Evolutionary conservation across 2,888 invertebrate species (phyloP).

Genomic region (Scaptomyza flava): DNA sequence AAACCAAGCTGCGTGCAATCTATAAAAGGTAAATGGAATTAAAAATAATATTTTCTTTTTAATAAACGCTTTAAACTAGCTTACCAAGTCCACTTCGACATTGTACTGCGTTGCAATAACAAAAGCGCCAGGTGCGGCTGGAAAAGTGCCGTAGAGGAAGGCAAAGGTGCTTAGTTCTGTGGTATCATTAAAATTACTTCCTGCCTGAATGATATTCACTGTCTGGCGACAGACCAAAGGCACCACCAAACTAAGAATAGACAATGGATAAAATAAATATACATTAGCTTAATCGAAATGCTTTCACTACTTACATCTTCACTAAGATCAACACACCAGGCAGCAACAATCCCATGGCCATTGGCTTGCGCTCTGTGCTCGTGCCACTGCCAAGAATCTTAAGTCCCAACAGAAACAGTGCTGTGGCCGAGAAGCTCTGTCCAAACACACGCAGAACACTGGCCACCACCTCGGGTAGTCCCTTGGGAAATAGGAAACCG

Average conservation of each 20-base stretch:
- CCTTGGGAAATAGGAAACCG: constrained; percentile 92
- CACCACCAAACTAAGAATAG: constrained; percentile 88
- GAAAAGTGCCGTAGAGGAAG: constrained; percentile 97
- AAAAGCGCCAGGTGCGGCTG: constrained; percentile 97
- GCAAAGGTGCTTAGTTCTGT: constrained; percentile 95
- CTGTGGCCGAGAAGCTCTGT: constrained; percentile 95
- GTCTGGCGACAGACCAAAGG: constrained; percentile 95
- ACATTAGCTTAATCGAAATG: too few species aligned
- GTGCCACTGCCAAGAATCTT: constrained; percentile 97
- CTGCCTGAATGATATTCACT: constrained; percentile 90
- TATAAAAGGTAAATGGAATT: constrained; percentile 82
- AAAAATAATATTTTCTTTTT: not conserved
- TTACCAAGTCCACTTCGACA: constrained; percentile 93
- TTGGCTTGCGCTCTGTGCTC: constrained; percentile 72
- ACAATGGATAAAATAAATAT: not conserved
- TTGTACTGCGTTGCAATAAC: constrained; percentile 96
- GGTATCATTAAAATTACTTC: constrained; percentile 89
- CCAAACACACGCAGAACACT: constrained; percentile 92
- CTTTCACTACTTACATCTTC: constrained; percentile 89
- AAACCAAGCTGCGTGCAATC: constrained; percentile 97
- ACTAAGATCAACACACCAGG: constrained; percentile 95
- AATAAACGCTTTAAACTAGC: constrained; percentile 55
- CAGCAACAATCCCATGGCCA: constrained; percentile 90
- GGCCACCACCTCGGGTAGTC: constrained; percentile 90
- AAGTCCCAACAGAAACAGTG: constrained; percentile 94